Evolutionary conservation across 2,888 invertebrate genomes (phyloP).

Genomic region (Agelastica alni): DNA sequence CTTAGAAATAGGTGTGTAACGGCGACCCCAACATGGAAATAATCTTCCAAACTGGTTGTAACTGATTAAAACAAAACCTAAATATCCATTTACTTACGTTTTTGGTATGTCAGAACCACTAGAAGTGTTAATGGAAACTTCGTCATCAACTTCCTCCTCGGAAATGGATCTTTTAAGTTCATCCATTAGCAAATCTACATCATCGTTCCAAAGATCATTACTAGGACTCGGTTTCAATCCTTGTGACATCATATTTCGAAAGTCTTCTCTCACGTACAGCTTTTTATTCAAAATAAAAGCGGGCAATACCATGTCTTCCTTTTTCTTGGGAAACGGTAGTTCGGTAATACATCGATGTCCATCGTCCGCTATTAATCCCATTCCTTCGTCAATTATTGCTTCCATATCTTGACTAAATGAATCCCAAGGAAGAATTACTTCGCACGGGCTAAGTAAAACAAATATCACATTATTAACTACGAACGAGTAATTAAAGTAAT

Average conservation of each 20-base stretch:
- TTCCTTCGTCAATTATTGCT: not conserved
- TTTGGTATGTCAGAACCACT: not conserved
- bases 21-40: too few species aligned
- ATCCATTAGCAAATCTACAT: constrained; percentile 44
- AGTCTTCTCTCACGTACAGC: constrained; percentile 53
- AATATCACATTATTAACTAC: too few species aligned
- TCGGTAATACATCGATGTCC: constrained; percentile 49
- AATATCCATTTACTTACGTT: too few species aligned
- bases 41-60: not conserved
- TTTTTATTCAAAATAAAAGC: constrained; percentile 48
- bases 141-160: not conserved
- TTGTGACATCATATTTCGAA: constrained; percentile 49
- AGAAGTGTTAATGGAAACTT: not conserved
- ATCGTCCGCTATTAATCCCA: constrained; percentile 35
- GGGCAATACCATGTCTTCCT: constrained; percentile 41
- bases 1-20: too few species aligned
- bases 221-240: constrained; percentile 44
- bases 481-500: too few species aligned
- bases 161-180: constrained; percentile 25
- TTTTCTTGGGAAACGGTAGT: constrained; percentile 32
- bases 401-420: too few species aligned
- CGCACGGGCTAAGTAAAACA: too few species aligned
- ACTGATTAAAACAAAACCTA: too few species aligned
- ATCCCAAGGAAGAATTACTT: too few species aligned
- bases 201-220: constrained; percentile 50